phyloP scores from a whole-genome alignment of 2,113 vertebrate genomes.

The Dascyllus trimaculatus region DNA sequence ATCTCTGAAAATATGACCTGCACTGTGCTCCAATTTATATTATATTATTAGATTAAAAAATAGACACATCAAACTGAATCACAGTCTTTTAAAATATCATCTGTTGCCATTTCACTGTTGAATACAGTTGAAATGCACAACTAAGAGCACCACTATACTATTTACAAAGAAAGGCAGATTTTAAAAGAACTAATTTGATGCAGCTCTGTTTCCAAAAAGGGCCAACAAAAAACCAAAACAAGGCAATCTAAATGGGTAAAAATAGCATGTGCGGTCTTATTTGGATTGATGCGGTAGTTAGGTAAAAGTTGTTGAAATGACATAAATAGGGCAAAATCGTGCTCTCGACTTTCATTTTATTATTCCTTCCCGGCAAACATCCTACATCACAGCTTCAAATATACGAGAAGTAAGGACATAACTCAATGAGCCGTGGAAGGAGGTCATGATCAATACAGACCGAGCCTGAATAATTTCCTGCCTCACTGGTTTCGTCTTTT shows the following conservation, averaged over 20 bases:
- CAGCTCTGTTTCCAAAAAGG: neutral
- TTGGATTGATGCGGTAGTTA: conserved; percentile 23
- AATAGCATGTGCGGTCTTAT: neutral
- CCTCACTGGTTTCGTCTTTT: conserved; percentile 76
- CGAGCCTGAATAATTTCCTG: conserved; percentile 78
- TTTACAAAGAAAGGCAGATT: neutral
- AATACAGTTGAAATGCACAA: no score
- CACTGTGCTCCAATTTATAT: neutral
- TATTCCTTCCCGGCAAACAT: conserved; percentile 74
- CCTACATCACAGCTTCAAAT: conserved; percentile 71
- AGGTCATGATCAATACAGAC: conserved; percentile 83
- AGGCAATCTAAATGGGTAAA: neutral
- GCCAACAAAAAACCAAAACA: neutral
- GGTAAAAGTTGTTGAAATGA: conserved; percentile 37
- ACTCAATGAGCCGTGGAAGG: conserved; percentile 80
- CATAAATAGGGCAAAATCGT: conserved; percentile 31
- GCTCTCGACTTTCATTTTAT: conserved; percentile 53
- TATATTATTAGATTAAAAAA: neutral
- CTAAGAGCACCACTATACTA: no score
- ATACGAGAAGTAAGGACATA: conserved; percentile 68
- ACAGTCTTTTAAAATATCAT: neutral
- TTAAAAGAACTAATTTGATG: neutral
- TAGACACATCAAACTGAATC: neutral
- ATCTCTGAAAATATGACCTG: conserved; percentile 3
- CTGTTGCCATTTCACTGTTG: no score